These are phyloP conservation scores for Choristoneura fumiferana DNA, from an alignment of 1,140 invertebrate species.

Conservation along the genomic window DNA sequence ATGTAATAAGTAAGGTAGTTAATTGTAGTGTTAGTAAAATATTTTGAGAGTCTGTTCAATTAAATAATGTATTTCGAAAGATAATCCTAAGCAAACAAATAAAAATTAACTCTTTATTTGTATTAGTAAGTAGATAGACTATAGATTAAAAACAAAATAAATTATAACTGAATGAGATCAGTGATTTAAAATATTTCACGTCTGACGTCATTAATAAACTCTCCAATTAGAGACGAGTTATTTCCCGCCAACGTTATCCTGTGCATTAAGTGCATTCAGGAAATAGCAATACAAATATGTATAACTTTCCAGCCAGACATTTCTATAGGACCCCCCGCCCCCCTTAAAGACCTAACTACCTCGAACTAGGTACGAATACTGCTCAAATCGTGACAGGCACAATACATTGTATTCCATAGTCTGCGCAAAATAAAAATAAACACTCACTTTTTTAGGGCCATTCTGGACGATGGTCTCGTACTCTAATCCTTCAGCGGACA, in stretches of 20 bases:
- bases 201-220: neutral
- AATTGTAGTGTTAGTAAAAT: no score
- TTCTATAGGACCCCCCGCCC: conserved; percentile 60
- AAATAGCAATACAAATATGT: conserved; percentile 53
- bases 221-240: neutral
- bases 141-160: no score
- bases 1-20: no score
- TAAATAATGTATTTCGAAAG: no score
- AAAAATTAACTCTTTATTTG: no score
- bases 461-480: conserved; percentile 79
- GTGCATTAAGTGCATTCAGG: conserved; percentile 28
- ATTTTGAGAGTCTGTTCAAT: no score
- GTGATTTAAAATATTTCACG: no score
- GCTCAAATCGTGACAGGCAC: neutral
- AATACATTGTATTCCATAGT: neutral
- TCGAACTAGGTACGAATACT: conserved; percentile 18
- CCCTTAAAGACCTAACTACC: conserved; percentile 40
- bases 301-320: conserved; percentile 58
- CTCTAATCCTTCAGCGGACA: conserved; percentile 78
- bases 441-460: conserved; percentile 78
- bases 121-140: no score
- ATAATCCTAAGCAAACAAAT: no score
- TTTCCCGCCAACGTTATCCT: conserved; percentile 10
- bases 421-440: conserved; percentile 25
- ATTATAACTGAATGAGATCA: no score